Conservation (phyloP, 1,140 invertebrate genomes). For the Dendroctonus valens region DNA sequence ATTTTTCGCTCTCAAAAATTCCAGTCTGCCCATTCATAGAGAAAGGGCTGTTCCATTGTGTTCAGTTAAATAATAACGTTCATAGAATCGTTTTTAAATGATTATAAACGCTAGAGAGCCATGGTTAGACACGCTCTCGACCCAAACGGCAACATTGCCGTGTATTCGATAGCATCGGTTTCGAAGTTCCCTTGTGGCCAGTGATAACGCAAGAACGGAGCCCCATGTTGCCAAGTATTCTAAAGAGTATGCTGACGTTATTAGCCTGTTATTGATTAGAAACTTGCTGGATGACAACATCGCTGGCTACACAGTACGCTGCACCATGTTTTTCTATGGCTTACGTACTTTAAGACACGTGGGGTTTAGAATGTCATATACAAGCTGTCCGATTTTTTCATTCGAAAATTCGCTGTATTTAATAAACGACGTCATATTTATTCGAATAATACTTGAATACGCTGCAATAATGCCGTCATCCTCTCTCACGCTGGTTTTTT, state of each 20-base stretch:
- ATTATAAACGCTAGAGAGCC: no score
- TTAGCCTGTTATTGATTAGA: conserved; percentile 48
- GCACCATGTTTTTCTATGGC: conserved; percentile 41
- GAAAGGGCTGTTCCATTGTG: no score
- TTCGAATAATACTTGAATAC: no score
- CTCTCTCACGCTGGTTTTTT: no score
- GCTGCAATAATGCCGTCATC: no score
- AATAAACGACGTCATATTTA: no score
- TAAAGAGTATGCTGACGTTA: conserved; percentile 33
- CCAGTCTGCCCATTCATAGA: no score
- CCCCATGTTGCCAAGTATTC: conserved; percentile 36
- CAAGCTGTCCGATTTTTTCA: conserved; percentile 14
- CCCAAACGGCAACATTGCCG: conserved; percentile 21
- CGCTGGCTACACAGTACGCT: conserved; percentile 48
- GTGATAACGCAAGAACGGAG: conserved; percentile 28
- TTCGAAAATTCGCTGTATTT: no score
- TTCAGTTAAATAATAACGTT: no score
- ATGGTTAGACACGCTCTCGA: no score
- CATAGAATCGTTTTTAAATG: no score
- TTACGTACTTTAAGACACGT: conserved; percentile 28
- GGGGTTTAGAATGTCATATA: conserved; percentile 18
- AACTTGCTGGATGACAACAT: conserved; percentile 41
- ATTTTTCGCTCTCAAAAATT: no score
- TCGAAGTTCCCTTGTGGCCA: conserved; percentile 34
- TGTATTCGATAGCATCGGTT: conserved; percentile 30